Conservation (phyloP, 2,888 invertebrate genomes). For the Dioctria rufipes region DNA sequence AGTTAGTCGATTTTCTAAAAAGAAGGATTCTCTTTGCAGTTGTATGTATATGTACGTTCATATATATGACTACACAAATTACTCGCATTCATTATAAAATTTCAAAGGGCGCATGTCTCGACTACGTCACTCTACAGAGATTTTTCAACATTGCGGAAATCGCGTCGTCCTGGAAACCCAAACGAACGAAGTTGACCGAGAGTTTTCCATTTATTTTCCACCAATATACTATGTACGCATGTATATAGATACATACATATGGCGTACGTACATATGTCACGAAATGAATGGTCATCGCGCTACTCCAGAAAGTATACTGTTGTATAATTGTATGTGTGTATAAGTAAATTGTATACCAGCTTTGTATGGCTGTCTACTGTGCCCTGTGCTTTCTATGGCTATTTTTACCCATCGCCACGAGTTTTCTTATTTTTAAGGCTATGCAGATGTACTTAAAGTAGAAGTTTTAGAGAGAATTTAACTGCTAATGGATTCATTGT, state of each 20-base stretch:
- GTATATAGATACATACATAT: no score
- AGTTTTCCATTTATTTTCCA: slow-evolving; percentile 24
- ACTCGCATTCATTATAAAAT: slow-evolving; percentile 15
- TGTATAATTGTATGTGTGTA: slow-evolving; percentile 7
- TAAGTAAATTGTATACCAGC: background rate
- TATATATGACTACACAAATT: background rate
- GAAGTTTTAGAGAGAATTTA: slow-evolving; percentile 1
- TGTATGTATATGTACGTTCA: slow-evolving; percentile 18
- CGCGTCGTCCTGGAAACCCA: slow-evolving; percentile 58
- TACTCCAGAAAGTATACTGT: slow-evolving; percentile 6
- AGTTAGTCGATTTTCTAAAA: slow-evolving; percentile 35
- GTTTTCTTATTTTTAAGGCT: slow-evolving; percentile 46
- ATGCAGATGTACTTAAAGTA: slow-evolving; percentile 45
- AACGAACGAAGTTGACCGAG: slow-evolving; percentile 37
- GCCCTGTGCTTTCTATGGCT: slow-evolving; percentile 13
- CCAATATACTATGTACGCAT: background rate
- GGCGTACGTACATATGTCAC: no score
- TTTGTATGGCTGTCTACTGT: slow-evolving; percentile 29
- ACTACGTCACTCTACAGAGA: slow-evolving; percentile 60
- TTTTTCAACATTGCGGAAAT: slow-evolving; percentile 59
- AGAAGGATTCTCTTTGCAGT: slow-evolving; percentile 10
- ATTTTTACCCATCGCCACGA: slow-evolving; percentile 42
- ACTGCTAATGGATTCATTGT: slow-evolving; percentile 31
- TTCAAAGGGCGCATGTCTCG: slow-evolving; percentile 57
- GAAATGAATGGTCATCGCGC: background rate